Evolutionary conservation across 2,113 vertebrate species (phyloP).

Genomic region (Indicator maculatus): DNA sequence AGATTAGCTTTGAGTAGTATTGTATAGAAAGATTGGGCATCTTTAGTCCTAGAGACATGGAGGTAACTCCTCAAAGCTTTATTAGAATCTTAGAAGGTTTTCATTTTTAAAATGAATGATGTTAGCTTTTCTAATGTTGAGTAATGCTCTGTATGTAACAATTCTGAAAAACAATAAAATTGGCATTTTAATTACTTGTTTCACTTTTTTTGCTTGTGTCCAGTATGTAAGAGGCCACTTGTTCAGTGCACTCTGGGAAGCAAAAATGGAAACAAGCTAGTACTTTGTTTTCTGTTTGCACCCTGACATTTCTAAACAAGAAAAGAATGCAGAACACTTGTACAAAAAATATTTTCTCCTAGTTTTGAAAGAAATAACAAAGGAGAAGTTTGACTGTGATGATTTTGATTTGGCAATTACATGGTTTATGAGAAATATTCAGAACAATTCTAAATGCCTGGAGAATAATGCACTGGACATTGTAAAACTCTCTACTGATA

Average conservation of each 20-base stretch:
- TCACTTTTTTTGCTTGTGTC: not conserved
- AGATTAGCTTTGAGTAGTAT: not conserved
- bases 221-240: constrained; percentile 47
- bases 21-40: not conserved
- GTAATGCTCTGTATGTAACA: constrained; percentile 64
- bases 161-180: constrained; percentile 15
- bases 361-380: not conserved
- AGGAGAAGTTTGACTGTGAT: not conserved
- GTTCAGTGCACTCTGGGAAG: constrained; percentile 19
- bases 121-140: not conserved
- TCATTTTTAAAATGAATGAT: not conserved
- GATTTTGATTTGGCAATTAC: not conserved
- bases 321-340: constrained; percentile 34
- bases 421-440: not conserved
- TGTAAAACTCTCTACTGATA: not conserved
- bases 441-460: not conserved
- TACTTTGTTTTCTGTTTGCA: constrained; percentile 74
- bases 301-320: constrained; percentile 69
- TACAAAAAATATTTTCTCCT: not conserved
- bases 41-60: not conserved
- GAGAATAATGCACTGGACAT: not conserved
- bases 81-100: not conserved
- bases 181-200: constrained; percentile 55
- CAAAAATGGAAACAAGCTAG: constrained; percentile 59
- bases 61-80: not conserved